These are phyloP conservation scores for Dolichopus griseipennis DNA, from an alignment of 2,888 invertebrate species.

Conservation along the genomic window DNA sequence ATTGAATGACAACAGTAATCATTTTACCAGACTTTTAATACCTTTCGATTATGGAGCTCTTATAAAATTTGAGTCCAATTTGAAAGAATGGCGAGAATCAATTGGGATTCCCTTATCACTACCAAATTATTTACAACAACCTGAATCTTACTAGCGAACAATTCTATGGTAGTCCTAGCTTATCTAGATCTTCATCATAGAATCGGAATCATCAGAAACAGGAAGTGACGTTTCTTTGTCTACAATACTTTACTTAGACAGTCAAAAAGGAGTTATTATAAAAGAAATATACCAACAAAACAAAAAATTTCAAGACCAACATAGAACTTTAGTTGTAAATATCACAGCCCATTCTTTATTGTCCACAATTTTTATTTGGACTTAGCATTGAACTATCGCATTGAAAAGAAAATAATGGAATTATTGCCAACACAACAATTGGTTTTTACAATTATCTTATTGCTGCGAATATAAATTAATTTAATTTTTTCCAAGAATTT, in stretches of 20 bases:
- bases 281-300: slow-evolving; percentile 21
- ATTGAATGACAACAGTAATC: too few relatives aligned
- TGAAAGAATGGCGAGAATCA: too few relatives aligned
- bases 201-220: not conserved
- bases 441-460: slow-evolving; percentile 10
- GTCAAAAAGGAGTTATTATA: slow-evolving; percentile 20
- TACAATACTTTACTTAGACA: slow-evolving; percentile 1
- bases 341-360: slow-evolving; percentile 22
- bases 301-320: slow-evolving; percentile 23
- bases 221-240: not conserved
- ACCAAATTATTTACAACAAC: slow-evolving; percentile 7
- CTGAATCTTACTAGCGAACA: too few relatives aligned
- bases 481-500: slow-evolving; percentile 8
- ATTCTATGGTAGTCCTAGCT: not conserved
- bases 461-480: not conserved
- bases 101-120: slow-evolving; percentile 21
- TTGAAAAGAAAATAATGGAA: slow-evolving; percentile 24
- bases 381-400: slow-evolving; percentile 19
- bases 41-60: not conserved
- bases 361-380: slow-evolving; percentile 20
- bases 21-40: slow-evolving; percentile 12
- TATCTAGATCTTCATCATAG: slow-evolving; percentile 13
- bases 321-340: slow-evolving; percentile 21
- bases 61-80: not conserved
- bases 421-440: slow-evolving; percentile 15